These are phyloP conservation scores for Phylloscopus trochilus DNA, from an alignment of 2,113 vertebrate species.

Conservation along the genomic window DNA sequence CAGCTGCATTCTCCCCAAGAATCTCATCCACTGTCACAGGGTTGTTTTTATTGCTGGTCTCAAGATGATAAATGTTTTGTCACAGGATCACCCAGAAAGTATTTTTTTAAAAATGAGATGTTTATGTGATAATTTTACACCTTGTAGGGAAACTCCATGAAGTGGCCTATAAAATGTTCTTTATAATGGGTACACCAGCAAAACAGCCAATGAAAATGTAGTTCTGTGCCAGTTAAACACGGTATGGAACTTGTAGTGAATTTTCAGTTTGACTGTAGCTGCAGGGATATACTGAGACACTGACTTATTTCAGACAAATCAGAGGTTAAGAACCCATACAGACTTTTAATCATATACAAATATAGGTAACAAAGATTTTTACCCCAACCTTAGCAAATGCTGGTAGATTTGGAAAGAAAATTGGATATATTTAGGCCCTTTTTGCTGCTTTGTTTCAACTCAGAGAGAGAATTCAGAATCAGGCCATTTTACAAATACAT, in stretches of 20 bases:
- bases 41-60: conserved; percentile 64
- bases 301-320: not conserved
- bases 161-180: not conserved
- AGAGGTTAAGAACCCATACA: not conserved
- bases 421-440: not conserved
- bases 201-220: not conserved
- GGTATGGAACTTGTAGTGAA: not conserved
- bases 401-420: not conserved
- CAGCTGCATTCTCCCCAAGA: conserved; percentile 77
- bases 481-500: not conserved
- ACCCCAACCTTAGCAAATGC: not conserved
- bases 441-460: not conserved
- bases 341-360: not conserved
- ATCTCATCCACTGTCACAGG: conserved; percentile 72
- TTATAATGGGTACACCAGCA: not conserved
- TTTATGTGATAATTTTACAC: not conserved
- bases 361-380: not conserved
- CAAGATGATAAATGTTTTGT: conserved; percentile 56
- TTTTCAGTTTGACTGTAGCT: not conserved
- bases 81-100: conserved; percentile 74
- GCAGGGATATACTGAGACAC: not conserved
- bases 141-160: not conserved
- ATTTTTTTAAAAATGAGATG: not conserved
- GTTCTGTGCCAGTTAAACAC: not conserved
- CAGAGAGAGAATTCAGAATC: not conserved